phyloP scores from a whole-genome alignment of 2,797 vertebrate species.

The Spondyliosoma cantharus region DNA sequence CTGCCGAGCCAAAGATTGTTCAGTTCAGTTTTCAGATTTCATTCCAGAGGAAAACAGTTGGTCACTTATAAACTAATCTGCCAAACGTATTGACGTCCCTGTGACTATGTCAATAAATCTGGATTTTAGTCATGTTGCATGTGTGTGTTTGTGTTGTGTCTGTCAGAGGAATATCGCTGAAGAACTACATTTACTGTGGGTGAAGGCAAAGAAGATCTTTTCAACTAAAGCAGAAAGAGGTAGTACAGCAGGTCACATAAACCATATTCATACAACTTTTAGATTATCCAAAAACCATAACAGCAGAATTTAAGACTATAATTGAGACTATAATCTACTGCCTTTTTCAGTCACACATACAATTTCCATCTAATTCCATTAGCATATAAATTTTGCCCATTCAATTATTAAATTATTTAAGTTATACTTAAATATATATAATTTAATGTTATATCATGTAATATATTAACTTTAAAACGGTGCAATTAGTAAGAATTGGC shows the following conservation, averaged over 20 bases:
- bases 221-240: background rate
- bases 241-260: background rate
- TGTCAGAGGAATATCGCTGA: background rate
- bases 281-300: background rate
- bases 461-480: no score
- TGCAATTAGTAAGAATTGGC: no score
- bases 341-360: no score
- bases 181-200: background rate
- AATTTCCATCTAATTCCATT: no score
- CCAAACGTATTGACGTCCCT: slow-evolving; percentile 9
- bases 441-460: no score
- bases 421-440: no score
- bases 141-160: slow-evolving; percentile 9
- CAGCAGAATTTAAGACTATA: background rate
- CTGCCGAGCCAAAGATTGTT: background rate
- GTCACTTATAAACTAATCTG: slow-evolving; percentile 17
- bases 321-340: no score
- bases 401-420: no score
- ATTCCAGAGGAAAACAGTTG: slow-evolving; percentile 1
- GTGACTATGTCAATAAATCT: slow-evolving; percentile 14
- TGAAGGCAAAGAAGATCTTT: background rate
- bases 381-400: no score
- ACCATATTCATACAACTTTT: background rate
- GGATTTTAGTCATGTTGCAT: slow-evolving; percentile 11
- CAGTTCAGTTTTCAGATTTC: slow-evolving; percentile 20